phyloP scores from a whole-genome alignment of 1,140 invertebrate genomes.

The Choristoneura fumiferana region DNA sequence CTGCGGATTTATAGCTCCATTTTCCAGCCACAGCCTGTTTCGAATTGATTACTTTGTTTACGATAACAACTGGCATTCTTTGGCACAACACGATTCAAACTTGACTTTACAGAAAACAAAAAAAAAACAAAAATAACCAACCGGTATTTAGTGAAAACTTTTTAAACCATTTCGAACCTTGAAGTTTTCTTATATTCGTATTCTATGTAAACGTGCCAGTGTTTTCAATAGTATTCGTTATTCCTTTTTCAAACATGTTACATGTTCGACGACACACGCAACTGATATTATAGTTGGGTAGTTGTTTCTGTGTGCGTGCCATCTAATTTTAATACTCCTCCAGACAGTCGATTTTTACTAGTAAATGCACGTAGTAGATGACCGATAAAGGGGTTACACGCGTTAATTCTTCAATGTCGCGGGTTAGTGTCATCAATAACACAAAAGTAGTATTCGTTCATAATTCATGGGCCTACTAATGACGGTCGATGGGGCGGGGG shows the following conservation, averaged over 20 bases:
- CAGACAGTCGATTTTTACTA: slow-evolving; percentile 50
- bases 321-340: slow-evolving; percentile 33
- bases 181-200: too few relatives aligned
- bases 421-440: slow-evolving; percentile 28
- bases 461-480: slow-evolving; percentile 53
- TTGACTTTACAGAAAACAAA: too few relatives aligned
- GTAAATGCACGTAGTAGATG: slow-evolving; percentile 63
- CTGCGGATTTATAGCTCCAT: neutral
- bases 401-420: slow-evolving; percentile 53
- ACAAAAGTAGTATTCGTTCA: slow-evolving; percentile 33
- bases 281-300: neutral
- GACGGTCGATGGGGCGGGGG: slow-evolving; percentile 32
- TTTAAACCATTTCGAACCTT: too few relatives aligned
- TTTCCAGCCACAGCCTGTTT: neutral
- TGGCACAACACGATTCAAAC: too few relatives aligned
- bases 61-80: slow-evolving; percentile 25
- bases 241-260: neutral
- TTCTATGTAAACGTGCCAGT: too few relatives aligned
- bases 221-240: neutral
- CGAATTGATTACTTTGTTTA: slow-evolving; percentile 49
- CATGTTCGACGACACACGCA: neutral
- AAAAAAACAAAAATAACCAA: too few relatives aligned
- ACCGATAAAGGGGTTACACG: slow-evolving; percentile 59
- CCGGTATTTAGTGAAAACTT: too few relatives aligned
- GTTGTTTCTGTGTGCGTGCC: neutral